Evolutionary conservation across 1,140 invertebrate genomes (phyloP), one percentile per base, ranked within the genome.

Genomic region (Daktulosphaira vitifoliae): DNA sequence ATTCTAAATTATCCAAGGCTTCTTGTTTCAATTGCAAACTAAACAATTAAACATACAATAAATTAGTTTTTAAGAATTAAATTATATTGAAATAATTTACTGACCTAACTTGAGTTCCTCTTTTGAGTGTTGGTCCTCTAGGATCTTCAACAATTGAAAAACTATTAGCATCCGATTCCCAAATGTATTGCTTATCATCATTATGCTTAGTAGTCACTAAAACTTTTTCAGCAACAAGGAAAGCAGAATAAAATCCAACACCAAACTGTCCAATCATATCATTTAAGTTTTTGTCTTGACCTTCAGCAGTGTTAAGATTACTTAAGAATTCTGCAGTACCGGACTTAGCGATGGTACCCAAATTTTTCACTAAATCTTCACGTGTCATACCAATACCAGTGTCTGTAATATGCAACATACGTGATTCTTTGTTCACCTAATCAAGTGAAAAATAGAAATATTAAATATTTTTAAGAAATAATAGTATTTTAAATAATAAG

Each of bases 321-420:
- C 86, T 83, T 22, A 99, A 79, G 78, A 99, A 99, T 75, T 99
- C 97, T 6, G 93, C 93, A 0, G 97, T 99, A 66, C 97, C 96
- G 11, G 97, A 99, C 75, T 98, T 99, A 16, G 97, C 97, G 69
- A 99, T 99, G 18, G 97, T 99, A 69, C 97, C 97, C 42, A 99
- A 80, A 78, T 99, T 99, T 68, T 90, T 93, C 26, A 98, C 83
- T 4, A 99, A 78, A 74, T 99, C 96, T 66, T 85, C 77, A 72
- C 92, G 90, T 0, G 95, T 98, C 96, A 99, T 99, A 68, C 95
- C 97, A 70, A 99, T 87, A 73, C 97, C 97, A 23, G 93, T 90
- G 77, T 99, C 97, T 50, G 85, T 96, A 69, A 99, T 93, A 74
- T 94, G 92, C 15, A 99, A 76, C 62, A 94, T 82, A 69, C 92